These are phyloP conservation scores for Trissoscelio sp. DNA, from an alignment of 2,888 invertebrate species.

Conservation along the genomic window DNA sequence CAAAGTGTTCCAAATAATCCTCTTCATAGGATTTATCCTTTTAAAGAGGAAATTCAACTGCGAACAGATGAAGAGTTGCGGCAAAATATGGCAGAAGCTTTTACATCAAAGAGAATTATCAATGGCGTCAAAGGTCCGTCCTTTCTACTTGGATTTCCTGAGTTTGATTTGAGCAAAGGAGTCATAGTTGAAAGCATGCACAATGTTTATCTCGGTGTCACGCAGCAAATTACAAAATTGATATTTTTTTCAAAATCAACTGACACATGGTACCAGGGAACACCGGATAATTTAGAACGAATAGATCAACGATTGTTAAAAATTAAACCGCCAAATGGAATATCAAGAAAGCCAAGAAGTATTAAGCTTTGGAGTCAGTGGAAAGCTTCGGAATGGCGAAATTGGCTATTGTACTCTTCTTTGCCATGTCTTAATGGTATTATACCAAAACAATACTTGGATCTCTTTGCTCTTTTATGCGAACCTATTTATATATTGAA, in stretches of 20 bases:
- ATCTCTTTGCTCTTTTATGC: background rate
- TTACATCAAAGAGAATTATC: background rate
- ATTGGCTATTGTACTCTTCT: background rate
- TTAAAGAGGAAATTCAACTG: background rate
- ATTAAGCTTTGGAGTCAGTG: background rate
- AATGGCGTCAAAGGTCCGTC: background rate
- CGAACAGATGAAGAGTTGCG: background rate
- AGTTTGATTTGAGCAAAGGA: background rate
- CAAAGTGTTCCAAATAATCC: background rate
- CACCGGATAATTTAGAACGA: background rate
- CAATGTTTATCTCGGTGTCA: no score
- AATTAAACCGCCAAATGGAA: background rate
- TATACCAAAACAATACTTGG: background rate
- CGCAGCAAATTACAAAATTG: background rate
- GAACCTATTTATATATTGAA: constrained; percentile 19
- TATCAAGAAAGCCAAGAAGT: constrained; percentile 18
- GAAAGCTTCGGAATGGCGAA: constrained; percentile 18
- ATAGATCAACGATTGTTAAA: background rate
- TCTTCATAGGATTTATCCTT: background rate
- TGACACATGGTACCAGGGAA: no score
- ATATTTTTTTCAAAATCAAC: no score
- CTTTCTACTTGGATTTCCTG: background rate
- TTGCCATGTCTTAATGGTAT: constrained; percentile 3
- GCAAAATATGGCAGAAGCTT: background rate
- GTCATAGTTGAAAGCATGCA: background rate